A percentile compares a stretch with the other conserved stretches of the same genome.
Conservation (phyloP, 2,113 vertebrate species). For the Oreocharis arfaki region DNA sequence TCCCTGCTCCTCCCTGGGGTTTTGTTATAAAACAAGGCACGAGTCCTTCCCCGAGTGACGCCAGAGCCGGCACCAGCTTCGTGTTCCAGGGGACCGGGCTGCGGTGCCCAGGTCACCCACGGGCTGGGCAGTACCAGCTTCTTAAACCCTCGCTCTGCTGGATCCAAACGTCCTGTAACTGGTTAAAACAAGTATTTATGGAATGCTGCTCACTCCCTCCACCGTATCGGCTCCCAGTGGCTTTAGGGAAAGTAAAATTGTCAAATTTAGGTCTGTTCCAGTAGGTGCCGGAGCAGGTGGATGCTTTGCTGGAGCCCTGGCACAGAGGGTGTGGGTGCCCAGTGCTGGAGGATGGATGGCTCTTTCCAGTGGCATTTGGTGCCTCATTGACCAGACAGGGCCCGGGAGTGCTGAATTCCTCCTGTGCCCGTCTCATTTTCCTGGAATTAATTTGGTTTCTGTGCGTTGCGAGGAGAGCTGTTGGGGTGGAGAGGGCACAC, state of each 20-base stretch:
- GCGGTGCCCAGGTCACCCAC: background rate
- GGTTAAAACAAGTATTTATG: background rate
- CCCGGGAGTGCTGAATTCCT: background rate
- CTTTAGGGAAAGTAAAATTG: background rate
- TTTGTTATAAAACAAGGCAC: background rate
- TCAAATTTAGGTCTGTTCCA: background rate
- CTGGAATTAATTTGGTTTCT: background rate
- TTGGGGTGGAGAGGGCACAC: rapidly evolving
- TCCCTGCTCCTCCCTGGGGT: background rate
- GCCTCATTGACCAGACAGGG: background rate
- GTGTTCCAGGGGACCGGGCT: background rate
- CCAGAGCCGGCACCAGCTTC: background rate
- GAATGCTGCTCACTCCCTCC: background rate
- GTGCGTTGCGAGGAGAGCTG: rapidly evolving
- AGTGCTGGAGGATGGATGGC: rapidly evolving
- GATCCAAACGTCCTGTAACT: background rate
- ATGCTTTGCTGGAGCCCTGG: background rate
- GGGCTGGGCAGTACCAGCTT: rapidly evolving
- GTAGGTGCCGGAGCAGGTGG: background rate
- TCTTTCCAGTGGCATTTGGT: rapidly evolving
- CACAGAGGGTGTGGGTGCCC: rapidly evolving
- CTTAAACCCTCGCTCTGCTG: background rate
- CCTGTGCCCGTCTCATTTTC: background rate
- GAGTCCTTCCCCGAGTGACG: rapidly evolving
- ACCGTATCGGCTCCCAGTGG: rapidly evolving